Evolutionary conservation across 2,113 vertebrate genomes (phyloP), one percentile per base, ranked within the genome.

Genomic region (Dicentrarchus labrax): DNA sequence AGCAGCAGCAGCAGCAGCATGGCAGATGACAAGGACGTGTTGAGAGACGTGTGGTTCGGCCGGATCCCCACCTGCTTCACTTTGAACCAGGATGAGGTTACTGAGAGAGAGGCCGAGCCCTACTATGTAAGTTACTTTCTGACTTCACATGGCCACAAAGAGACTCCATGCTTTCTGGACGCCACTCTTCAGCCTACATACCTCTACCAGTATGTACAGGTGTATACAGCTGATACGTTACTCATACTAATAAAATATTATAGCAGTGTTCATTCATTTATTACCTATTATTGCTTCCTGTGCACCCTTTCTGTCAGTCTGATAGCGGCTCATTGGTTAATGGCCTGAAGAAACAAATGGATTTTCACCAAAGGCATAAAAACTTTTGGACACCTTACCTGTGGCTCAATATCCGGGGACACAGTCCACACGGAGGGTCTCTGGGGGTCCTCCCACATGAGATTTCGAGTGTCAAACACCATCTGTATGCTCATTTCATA

Each of bases 21-120:
- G 98, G 97, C 98, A 98, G 98, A 99, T 98, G 98, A 99, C 96
- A 99, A 99, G 97, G 98, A 99, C 86, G 97, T 99, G 10, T 93
- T 99, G 92, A 97, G 98, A 92, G 97, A 99, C 89, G 98, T 99
- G 45, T 99, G 98, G 98, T 99, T 97, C 84, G 98, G 98, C 62
- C 95, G 97, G 94, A 98, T 99, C 93, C 98, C 98, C 38, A 96
- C 98, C 66, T 98, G 98, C 89, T 99, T 99, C 91, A 98, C 96
- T 0, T 89, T 99, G 22, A 96, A 97, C 95, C 98, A 97, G 90
- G 98, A 99, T 84, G 98, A 99, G 86, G 95, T 96, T 82, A 99
- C 97, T 0, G 98, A 99, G 91, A 96, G 98, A 56, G 98, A 99
- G 93, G 97, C 97, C 39, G 98, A 99, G 59, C 97, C 98, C 7